Conservation (phyloP, 2,797 vertebrate species). For the Garrulus glandarius region DNA sequence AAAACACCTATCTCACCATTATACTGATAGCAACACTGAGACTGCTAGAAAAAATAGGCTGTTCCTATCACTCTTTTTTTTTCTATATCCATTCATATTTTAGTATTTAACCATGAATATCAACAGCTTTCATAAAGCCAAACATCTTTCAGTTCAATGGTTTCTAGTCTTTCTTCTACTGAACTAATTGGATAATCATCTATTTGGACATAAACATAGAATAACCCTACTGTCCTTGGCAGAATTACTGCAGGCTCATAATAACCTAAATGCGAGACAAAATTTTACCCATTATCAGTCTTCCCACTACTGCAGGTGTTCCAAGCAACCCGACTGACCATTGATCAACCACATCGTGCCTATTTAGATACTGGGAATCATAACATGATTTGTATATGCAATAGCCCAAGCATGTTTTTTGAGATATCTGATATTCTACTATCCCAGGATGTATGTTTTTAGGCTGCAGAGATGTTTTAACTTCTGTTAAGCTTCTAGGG, state of each 20-base stretch:
- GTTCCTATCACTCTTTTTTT: neutral
- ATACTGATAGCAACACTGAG: neutral
- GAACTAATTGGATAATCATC: neutral
- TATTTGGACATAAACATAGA: neutral
- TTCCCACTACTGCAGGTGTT: neutral
- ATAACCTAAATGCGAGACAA: neutral
- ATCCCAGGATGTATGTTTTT: neutral
- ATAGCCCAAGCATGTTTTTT: neutral
- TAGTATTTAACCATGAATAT: neutral
- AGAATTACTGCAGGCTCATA: neutral
- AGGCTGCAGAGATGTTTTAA: neutral
- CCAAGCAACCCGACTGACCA: neutral
- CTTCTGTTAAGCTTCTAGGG: neutral
- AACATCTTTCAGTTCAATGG: neutral
- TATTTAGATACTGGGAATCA: neutral
- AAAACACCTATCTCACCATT: neutral
- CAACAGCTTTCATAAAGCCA: neutral
- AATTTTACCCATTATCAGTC: neutral
- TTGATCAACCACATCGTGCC: neutral
- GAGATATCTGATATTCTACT: neutral
- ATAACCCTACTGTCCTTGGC: neutral
- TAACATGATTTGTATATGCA: neutral
- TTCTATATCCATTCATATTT: neutral
- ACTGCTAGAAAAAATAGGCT: neutral
- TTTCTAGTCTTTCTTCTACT: neutral